Conservation (phyloP, 2,888 invertebrate genomes). For the Augiades crinisus region DNA sequence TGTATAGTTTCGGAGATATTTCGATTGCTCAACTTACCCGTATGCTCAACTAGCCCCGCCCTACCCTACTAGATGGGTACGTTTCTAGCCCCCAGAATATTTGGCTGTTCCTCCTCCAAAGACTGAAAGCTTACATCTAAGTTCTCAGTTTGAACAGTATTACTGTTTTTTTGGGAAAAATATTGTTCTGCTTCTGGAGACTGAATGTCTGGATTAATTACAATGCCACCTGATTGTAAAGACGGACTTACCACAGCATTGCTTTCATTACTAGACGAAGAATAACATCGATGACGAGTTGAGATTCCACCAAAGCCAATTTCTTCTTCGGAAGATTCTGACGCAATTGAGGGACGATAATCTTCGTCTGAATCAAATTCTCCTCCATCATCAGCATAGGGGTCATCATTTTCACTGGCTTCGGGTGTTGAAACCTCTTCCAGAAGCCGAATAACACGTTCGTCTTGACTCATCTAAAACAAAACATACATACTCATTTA, state of each 20-base stretch:
- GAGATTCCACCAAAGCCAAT: not conserved
- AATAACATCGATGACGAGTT: not conserved
- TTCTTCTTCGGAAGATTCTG: not conserved
- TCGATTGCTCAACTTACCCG: constrained; percentile 30
- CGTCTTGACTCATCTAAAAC: not conserved
- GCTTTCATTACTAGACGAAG: not conserved
- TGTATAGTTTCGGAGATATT: constrained; percentile 29
- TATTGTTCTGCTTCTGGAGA: not conserved
- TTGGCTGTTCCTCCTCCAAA: not conserved
- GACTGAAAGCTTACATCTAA: not conserved
- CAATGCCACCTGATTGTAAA: not conserved
- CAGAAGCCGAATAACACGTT: not conserved
- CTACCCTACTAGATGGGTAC: too few species aligned
- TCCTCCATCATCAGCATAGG: not conserved
- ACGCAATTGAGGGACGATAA: not conserved
- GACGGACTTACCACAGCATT: too few species aligned
- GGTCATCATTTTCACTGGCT: not conserved
- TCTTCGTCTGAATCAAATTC: not conserved
- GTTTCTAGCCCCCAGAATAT: not conserved
- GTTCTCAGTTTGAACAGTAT: not conserved
- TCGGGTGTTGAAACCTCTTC: not conserved
- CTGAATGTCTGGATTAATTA: not conserved
- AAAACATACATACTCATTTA: too few species aligned
- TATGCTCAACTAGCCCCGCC: constrained; percentile 30
- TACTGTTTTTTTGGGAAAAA: not conserved